These are phyloP conservation scores for Ectemnius cavifrons DNA, from an alignment of 2,888 invertebrate genomes.

Conservation along the genomic window DNA sequence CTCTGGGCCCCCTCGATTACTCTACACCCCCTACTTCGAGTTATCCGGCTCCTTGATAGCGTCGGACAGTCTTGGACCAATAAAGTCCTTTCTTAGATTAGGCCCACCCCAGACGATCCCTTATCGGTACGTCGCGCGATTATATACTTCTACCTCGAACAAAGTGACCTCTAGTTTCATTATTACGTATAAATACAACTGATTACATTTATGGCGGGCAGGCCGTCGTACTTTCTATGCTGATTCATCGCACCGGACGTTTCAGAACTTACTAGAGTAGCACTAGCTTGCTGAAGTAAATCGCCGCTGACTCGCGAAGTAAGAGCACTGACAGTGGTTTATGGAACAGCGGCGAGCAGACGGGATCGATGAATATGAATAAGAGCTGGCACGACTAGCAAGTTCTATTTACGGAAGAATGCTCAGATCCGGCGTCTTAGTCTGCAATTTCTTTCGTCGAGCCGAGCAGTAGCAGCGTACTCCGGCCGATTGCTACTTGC, in stretches of 20 bases:
- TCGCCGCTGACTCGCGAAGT: conserved; percentile 22
- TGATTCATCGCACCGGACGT: not conserved
- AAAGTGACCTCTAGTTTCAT: not conserved
- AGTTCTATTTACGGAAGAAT: conserved; percentile 10
- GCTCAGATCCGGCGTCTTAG: conserved; percentile 11
- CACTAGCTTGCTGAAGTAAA: not conserved
- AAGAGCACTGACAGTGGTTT: conserved; percentile 42
- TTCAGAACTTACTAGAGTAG: not conserved
- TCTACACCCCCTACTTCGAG: conserved; percentile 4
- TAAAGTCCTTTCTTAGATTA: conserved; percentile 42
- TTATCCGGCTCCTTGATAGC: conserved; percentile 47
- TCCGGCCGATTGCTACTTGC: conserved; percentile 52
- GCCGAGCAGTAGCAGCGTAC: conserved; percentile 44
- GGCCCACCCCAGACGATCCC: conserved; percentile 11
- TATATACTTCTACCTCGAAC: not conserved
- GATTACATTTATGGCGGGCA: conserved; percentile 15
- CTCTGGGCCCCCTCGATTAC: not conserved
- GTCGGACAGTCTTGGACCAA: conserved; percentile 42
- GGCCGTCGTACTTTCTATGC: not conserved
- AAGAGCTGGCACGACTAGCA: conserved; percentile 44
- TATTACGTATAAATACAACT: conserved; percentile 35
- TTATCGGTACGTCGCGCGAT: conserved; percentile 16
- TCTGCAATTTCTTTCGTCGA: not conserved
- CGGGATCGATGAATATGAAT: conserved; percentile 58
- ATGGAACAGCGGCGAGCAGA: conserved; percentile 36